Conservation (phyloP, 1,140 invertebrate genomes). For the Yoshiicerus persimilis region DNA sequence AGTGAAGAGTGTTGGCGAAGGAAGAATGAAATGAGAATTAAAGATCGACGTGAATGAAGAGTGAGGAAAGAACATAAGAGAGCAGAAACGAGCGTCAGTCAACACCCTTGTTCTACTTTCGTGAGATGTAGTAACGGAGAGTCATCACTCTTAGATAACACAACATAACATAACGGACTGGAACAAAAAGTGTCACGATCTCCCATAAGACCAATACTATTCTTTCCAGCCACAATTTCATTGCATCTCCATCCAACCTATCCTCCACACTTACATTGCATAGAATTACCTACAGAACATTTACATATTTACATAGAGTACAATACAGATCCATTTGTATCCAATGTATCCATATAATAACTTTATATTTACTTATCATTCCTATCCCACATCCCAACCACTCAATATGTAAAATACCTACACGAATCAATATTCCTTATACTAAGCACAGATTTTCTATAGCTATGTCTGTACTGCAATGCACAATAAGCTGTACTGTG, state of each 20-base stretch:
- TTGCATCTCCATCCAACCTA: neutral
- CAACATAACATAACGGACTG: neutral
- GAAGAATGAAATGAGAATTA: neutral
- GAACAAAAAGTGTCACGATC: slow-evolving; percentile 39
- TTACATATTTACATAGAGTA: neutral
- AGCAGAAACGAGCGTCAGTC: neutral
- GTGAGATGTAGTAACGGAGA: slow-evolving; percentile 24
- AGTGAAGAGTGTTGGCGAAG: neutral
- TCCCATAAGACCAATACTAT: neutral
- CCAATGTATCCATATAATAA: neutral
- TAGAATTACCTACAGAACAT: neutral
- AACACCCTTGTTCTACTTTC: slow-evolving; percentile 39
- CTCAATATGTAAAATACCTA: too few relatives aligned
- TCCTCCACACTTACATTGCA: neutral
- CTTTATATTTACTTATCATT: neutral
- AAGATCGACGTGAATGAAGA: neutral
- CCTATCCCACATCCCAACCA: neutral
- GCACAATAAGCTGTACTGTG: too few relatives aligned
- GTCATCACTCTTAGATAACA: slow-evolving; percentile 26
- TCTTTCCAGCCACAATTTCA: neutral
- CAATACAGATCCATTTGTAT: neutral
- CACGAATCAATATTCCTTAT: neutral
- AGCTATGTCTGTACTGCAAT: too few relatives aligned
- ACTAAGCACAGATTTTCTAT: too few relatives aligned
- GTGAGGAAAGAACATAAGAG: neutral